Evolutionary conservation across 1,140 invertebrate species (phyloP), one percentile per base, ranked within the genome.

Genomic region (Drusus annulatus): DNA sequence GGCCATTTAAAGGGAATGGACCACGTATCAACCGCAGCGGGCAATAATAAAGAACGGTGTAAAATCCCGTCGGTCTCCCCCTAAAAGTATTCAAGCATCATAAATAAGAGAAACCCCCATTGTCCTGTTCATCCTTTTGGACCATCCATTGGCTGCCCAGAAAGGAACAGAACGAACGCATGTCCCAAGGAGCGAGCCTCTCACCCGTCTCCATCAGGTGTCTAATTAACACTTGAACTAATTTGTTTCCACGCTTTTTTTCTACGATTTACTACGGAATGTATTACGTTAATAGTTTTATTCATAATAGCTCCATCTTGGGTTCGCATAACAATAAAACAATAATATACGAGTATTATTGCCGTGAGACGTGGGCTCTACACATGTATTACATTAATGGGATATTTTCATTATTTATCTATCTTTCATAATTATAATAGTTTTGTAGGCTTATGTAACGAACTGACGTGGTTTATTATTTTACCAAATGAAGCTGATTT

Each of bases 101-200:
- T 65, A 65, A 65, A 65, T 65, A 65, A 65, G 60, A 17, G 60
- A 21, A 25, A n/a, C 16, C 36, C 28, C 25, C 62, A 65, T 65
- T 65, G 62, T 65, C 62, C 62, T 65, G 62, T 65, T 65, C 25
- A 65, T 65, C 25, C 62, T 31, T 65, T 65, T 28, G 62, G 23
- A 28, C n/a, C 23, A 60, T 60, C 23, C 62, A 65, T n/a, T 16
- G 62, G 62, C 25, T 28, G 62, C 16, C 62, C 23, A 28, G 23
- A 13, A 13, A 10, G 28, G 6, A 65, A 23, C 56, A 23, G 17
- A 23, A 6, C 7, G 21, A 21, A n/a, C 54, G 4, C 54, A 21
- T 21, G n/a, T n/a, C 54, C 54, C 54, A 21, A 6, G 3, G 54
- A n/a, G n/a, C 54, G 7, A 7, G n/a, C 54, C 54, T 56, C 52